Evolutionary conservation across 2,797 vertebrate genomes (phyloP).

Genomic region (Protonibea diacanthus): DNA sequence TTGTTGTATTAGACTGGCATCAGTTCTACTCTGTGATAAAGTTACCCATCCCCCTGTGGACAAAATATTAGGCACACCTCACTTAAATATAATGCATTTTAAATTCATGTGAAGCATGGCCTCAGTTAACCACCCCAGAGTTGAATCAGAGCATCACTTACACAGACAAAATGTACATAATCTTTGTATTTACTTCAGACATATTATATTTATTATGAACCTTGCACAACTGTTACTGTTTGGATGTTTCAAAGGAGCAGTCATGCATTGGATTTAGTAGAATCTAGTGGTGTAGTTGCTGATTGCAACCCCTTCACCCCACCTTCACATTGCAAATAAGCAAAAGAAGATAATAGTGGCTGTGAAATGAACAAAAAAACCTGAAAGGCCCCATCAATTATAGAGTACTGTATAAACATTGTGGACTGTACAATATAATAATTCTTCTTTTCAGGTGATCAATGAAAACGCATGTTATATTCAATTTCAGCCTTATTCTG

Average conservation of each 20-base stretch:
- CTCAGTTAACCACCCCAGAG: background rate
- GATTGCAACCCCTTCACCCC: too few species aligned
- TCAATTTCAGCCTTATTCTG: too few species aligned
- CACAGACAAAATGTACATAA: background rate
- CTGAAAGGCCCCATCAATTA: too few species aligned
- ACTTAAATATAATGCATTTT: background rate
- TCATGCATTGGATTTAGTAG: too few species aligned
- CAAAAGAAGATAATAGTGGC: too few species aligned
- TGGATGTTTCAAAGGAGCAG: background rate
- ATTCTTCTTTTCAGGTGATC: too few species aligned
- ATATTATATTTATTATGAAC: background rate
- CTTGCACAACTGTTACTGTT: slow-evolving; percentile 1
- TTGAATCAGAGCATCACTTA: background rate
- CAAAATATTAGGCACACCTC: slow-evolving; percentile 15
- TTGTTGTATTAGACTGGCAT: background rate
- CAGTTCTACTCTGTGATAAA: background rate
- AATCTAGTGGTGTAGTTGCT: too few species aligned
- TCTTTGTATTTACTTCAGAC: background rate
- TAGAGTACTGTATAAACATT: too few species aligned
- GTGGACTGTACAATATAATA: too few species aligned
- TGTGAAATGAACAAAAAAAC: too few species aligned
- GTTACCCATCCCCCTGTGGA: background rate
- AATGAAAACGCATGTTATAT: too few species aligned
- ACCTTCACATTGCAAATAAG: too few species aligned
- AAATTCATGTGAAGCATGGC: background rate